phyloP scores from a whole-genome alignment of 2,888 invertebrate species.

The Trissoscelio sp. region DNA sequence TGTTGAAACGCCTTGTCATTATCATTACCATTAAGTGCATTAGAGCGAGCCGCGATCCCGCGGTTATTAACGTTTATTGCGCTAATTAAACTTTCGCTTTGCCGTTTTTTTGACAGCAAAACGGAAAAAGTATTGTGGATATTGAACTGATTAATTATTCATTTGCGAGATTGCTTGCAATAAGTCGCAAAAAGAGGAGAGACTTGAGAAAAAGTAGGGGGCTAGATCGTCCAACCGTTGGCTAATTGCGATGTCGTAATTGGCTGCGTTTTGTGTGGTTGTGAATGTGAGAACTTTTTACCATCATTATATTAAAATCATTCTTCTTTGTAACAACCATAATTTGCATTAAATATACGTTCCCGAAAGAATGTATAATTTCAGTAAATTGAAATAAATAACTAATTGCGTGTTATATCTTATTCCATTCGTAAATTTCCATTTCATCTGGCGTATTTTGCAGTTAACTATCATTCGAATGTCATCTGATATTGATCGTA shows the following conservation, averaged over 20 bases:
- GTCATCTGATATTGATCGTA: constrained; percentile 15
- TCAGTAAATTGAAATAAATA: too few relatives aligned
- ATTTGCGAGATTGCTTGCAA: constrained; percentile 18
- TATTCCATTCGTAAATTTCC: too few relatives aligned
- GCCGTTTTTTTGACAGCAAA: background rate
- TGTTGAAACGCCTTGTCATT: constrained; percentile 52
- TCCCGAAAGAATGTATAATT: too few relatives aligned
- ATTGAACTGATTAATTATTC: constrained; percentile 32
- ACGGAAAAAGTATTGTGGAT: background rate
- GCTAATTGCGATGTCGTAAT: background rate
- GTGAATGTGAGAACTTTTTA: too few relatives aligned
- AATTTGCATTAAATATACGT: too few relatives aligned
- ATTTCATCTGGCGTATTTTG: too few relatives aligned
- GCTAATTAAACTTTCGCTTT: constrained; percentile 45
- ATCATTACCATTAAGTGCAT: constrained; percentile 47
- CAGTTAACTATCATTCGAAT: constrained; percentile 4
- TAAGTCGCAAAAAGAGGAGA: constrained; percentile 1
- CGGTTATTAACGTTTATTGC: constrained; percentile 46
- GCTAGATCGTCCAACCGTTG: background rate
- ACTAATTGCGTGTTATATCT: too few relatives aligned
- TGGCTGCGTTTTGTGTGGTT: background rate
- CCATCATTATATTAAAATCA: background rate
- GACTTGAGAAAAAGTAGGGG: background rate
- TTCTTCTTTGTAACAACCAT: too few relatives aligned
- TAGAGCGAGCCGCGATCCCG: constrained; percentile 2